Evolutionary conservation across 2,888 invertebrate species (phyloP), one percentile per base, ranked within the genome.

Genomic region (Drosophila mayaguana): DNA sequence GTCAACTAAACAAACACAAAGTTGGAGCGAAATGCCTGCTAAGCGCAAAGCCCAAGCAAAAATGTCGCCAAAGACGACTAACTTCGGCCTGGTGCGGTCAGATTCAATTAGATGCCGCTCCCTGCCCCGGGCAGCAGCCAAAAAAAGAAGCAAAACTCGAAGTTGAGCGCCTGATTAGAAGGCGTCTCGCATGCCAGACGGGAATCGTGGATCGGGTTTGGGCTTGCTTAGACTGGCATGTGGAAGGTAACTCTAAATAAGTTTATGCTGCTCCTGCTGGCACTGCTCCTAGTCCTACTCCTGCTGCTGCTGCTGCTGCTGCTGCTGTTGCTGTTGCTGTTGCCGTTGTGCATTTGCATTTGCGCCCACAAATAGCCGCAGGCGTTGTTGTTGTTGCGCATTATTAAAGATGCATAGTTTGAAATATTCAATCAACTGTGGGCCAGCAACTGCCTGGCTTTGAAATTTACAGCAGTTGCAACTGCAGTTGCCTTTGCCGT

Each of bases 1-100:
- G 84, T 89, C 89, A 85, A 89, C 89, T 84, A 81, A 84, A 87
- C 89, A 84, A 79, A 89, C 82, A 89, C 84, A 84, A 85, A 88
- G 84, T 80, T 67, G 54, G 73, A 54, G 63, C 8, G 56, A 51
- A 40, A 51, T 42, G 32, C 28, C 40, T 25, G 18, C 22, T 54
- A 40, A 57, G 63, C 53, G 59, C n/a, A 42, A 65, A 65, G 59
- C 71, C 64, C 77, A 82, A 76, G 78, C 73, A 88, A 88, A 82
- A 85, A 80, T 88, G 88, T 83, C 85, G 83, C 88, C 77, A 72
- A 83, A 88, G 79, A 79, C 63, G 80, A 57, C 79, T 54, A 83
- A 88, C 83, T 81, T 68, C 62, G 67, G 63, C 89, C 60, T 68
- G 83, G 72, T 84, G 84, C 89, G 89, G 89, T 89, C 88, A 66